Conservation (phyloP, 2,113 vertebrate species). For the Jaculus jaculus region DNA sequence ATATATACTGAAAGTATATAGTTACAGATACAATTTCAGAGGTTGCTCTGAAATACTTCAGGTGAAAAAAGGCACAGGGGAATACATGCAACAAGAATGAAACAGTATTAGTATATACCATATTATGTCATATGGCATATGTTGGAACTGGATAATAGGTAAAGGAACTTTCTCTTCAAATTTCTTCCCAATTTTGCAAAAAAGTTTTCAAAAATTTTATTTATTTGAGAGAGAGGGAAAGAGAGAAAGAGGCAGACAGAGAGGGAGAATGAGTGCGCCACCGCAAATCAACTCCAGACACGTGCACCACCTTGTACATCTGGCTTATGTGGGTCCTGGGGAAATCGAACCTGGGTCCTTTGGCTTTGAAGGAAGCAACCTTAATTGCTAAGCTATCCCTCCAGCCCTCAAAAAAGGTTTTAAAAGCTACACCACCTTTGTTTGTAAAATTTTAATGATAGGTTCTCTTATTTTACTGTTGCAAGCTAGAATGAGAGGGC, state of each 20-base stretch:
- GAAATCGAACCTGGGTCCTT: no score
- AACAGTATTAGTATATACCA: not conserved
- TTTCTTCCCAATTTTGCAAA: not conserved
- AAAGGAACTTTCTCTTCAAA: not conserved
- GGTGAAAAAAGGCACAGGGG: not conserved
- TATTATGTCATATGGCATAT: not conserved
- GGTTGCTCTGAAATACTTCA: not conserved
- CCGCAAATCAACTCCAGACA: no score
- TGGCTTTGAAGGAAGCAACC: no score
- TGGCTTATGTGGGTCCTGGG: no score
- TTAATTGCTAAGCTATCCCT: no score
- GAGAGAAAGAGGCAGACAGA: no score
- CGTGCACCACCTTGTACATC: no score
- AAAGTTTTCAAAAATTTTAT: not conserved
- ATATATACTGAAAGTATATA: not conserved
- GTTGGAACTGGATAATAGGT: not conserved
- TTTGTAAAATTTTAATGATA: constrained; percentile 2
- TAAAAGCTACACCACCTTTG: not conserved
- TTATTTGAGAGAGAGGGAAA: no score
- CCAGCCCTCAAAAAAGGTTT: no score
- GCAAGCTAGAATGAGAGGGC: not conserved
- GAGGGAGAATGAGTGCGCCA: no score
- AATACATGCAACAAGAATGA: not conserved
- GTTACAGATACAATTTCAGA: not conserved
- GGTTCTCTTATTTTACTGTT: not conserved